A percentile compares a stretch with the other conserved stretches of the same genome.
phyloP scores from a whole-genome alignment of 1,140 invertebrate species.

The Ips typographus region DNA sequence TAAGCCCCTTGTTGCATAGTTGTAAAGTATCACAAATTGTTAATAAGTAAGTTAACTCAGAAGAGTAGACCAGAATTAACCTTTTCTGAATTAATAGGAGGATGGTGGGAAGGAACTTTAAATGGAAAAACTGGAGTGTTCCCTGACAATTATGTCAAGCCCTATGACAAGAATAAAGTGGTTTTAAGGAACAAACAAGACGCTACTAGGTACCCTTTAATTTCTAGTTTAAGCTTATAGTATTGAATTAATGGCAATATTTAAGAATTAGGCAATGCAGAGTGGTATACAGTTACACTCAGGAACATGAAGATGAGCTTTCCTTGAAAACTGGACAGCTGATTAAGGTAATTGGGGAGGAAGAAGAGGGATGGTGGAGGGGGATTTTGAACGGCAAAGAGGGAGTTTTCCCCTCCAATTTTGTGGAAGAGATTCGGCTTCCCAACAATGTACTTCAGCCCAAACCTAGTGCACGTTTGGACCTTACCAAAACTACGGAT shows the following conservation, averaged over 20 bases:
- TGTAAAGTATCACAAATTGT: neutral
- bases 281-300: constrained; percentile 89
- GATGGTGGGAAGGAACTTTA: constrained; percentile 97
- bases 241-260: neutral
- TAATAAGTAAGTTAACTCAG: neutral
- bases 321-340: constrained; percentile 81
- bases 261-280: constrained; percentile 64
- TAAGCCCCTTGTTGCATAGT: neutral
- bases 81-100: constrained; percentile 57
- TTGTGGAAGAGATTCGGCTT: constrained; percentile 72
- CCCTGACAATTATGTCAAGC: constrained; percentile 94
- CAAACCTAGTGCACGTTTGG: constrained; percentile 39
- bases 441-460: constrained; percentile 19
- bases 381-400: constrained; percentile 72
- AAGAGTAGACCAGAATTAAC: neutral
- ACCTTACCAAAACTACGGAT: constrained; percentile 35
- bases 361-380: constrained; percentile 89
- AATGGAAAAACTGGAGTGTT: constrained; percentile 90
- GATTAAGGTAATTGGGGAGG: constrained; percentile 85
- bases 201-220: constrained; percentile 11
- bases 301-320: constrained; percentile 90
- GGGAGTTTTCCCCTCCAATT: constrained; percentile 93
- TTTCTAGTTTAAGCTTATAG: neutral
- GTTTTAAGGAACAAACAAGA: constrained; percentile 42
- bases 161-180: constrained; percentile 53